Percentiles rank a stretch among this genome's conserved stretches.
phyloP scores from a whole-genome alignment of 2,797 vertebrate species.

The Bradypodion ventrale region DNA sequence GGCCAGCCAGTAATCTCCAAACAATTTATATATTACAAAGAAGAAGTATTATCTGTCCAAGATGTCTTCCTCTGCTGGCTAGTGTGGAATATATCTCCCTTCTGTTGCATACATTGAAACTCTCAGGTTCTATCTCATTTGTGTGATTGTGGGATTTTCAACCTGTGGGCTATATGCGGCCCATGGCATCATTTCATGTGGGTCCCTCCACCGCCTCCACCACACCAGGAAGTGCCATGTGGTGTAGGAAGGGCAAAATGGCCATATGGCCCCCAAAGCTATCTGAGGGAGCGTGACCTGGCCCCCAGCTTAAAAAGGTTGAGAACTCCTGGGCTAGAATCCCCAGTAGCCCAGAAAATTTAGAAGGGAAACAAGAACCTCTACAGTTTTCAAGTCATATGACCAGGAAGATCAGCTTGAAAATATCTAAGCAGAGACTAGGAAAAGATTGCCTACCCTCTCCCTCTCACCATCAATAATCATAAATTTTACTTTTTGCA shows the following conservation, averaged over 20 bases:
- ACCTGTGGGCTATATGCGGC: no score
- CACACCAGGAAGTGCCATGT: no score
- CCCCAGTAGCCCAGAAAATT: background rate
- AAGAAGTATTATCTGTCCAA: background rate
- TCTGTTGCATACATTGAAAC: background rate
- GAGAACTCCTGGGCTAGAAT: background rate
- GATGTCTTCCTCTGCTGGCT: background rate
- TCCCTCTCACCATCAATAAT: background rate
- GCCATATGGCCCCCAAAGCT: no score
- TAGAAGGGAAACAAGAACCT: background rate
- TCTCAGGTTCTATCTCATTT: background rate
- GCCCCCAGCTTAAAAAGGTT: no score
- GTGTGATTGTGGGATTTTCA: no score
- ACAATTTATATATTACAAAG: conserved; percentile 4
- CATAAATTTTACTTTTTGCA: background rate
- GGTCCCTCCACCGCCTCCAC: no score
- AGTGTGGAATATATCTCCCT: background rate
- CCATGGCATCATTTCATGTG: no score
- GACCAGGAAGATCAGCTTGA: background rate
- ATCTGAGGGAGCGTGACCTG: no score
- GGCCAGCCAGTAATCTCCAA: background rate
- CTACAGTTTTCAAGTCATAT: background rate
- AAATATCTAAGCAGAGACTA: background rate
- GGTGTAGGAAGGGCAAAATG: no score
- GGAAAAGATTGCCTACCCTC: background rate